phyloP scores from a whole-genome alignment of 2,113 vertebrate genomes.

The Platanista minor region DNA sequence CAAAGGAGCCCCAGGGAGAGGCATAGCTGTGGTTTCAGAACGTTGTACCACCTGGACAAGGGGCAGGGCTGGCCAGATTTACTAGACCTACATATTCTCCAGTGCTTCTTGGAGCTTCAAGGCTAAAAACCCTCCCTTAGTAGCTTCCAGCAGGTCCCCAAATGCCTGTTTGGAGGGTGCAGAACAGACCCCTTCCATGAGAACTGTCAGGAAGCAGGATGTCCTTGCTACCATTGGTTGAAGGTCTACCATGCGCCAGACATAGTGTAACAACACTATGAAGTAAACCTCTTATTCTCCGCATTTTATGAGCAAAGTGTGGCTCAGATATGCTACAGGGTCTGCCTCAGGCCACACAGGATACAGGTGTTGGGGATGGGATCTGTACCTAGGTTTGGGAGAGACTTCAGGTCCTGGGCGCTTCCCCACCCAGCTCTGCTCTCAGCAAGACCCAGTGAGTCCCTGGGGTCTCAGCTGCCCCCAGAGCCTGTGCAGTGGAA shows the following conservation, averaged over 20 bases:
- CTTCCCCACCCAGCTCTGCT: background rate
- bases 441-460: background rate
- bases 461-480: background rate
- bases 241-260: background rate
- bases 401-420: background rate
- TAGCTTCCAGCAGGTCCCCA: background rate
- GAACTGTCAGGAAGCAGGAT: background rate
- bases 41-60: rapidly evolving
- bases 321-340: background rate
- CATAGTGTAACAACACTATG: rapidly evolving
- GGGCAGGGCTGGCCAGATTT: background rate
- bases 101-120: background rate
- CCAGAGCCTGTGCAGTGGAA: no score
- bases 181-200: background rate
- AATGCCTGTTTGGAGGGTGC: background rate
- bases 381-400: background rate
- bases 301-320: background rate
- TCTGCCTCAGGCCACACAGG: background rate
- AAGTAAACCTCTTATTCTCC: background rate
- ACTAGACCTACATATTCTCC: background rate
- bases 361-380: background rate
- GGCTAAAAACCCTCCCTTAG: background rate
- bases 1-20: background rate
- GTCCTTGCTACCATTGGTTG: background rate
- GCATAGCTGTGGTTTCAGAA: background rate